Percentiles rank a stretch among this genome's conserved stretches.
Evolutionary conservation across 2,888 invertebrate genomes (phyloP).

Genomic region (Dryocosmus kuriphilus): DNA sequence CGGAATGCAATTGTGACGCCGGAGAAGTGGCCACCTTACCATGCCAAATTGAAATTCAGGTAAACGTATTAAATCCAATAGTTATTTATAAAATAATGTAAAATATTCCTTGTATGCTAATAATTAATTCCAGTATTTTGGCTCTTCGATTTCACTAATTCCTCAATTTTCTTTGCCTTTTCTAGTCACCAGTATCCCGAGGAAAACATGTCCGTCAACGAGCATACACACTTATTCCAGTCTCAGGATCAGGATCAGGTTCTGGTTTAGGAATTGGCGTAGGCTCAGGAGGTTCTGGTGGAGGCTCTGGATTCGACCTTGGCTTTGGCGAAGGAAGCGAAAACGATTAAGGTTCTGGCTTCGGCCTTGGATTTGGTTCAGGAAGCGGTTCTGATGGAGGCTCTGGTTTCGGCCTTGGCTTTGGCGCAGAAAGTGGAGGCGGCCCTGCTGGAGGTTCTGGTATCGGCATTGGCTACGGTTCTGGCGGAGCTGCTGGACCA

Average conservation of each 20-base stretch:
- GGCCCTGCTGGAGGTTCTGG: neutral
- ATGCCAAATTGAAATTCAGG: neutral
- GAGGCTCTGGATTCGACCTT: neutral
- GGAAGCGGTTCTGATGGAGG: neutral
- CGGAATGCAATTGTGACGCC: neutral
- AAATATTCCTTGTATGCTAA: too few relatives aligned
- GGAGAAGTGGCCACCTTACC: neutral
- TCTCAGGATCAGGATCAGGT: neutral
- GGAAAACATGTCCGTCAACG: neutral
- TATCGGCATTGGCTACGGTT: too few relatives aligned
- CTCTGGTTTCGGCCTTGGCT: neutral
- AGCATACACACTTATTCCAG: neutral
- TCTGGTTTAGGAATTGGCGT: neutral
- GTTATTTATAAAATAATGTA: neutral
- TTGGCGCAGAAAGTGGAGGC: neutral
- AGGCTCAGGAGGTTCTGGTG: neutral
- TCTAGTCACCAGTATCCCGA: neutral
- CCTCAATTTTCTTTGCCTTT: neutral
- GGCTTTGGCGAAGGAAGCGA: neutral
- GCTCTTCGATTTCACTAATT: neutral
- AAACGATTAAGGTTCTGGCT: neutral
- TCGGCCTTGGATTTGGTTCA: neutral
- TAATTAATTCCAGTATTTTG: neutral
- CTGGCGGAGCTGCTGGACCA: neutral
- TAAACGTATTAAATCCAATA: neutral